Percentiles rank a stretch among this genome's conserved stretches.
Conservation (phyloP, 2,113 vertebrate species). For the Acanthochromis polyacanthus region DNA sequence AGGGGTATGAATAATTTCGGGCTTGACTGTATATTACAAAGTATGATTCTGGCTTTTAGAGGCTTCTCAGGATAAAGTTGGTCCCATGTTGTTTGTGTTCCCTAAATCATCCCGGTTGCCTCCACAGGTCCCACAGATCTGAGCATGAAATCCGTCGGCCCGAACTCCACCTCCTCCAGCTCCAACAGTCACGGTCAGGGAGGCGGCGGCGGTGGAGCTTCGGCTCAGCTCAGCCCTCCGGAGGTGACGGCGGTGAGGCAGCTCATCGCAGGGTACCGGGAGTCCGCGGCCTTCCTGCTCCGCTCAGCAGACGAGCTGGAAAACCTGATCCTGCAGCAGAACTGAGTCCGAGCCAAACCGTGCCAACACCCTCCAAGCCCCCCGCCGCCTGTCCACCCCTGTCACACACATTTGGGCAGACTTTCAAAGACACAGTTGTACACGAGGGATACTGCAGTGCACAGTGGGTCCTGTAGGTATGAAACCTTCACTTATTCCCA, state of each 20-base stretch:
- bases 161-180: slow-evolving; percentile 90
- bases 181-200: slow-evolving; percentile 90
- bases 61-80: no score
- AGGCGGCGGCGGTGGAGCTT: slow-evolving; percentile 90
- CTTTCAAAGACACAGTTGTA: slow-evolving; percentile 65
- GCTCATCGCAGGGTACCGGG: slow-evolving; percentile 97
- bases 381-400: slow-evolving; percentile 46
- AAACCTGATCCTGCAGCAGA: slow-evolving; percentile 99
- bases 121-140: slow-evolving; percentile 96
- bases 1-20: no score
- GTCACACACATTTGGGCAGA: slow-evolving; percentile 60
- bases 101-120: slow-evolving; percentile 2
- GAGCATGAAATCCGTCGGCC: slow-evolving; percentile 97
- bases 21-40: no score
- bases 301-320: slow-evolving; percentile 99
- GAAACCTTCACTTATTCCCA: slow-evolving; percentile 62
- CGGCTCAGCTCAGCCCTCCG: slow-evolving; percentile 95
- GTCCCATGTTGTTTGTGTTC: no score
- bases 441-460: slow-evolving; percentile 63
- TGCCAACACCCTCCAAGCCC: slow-evolving; percentile 47
- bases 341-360: slow-evolving; percentile 85
- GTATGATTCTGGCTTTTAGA: no score
- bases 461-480: slow-evolving; percentile 70
- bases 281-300: slow-evolving; percentile 97
- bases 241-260: slow-evolving; percentile 97